These are phyloP conservation scores for Falco naumanni DNA, from an alignment of 2,797 vertebrate species.

Conservation along the genomic window DNA sequence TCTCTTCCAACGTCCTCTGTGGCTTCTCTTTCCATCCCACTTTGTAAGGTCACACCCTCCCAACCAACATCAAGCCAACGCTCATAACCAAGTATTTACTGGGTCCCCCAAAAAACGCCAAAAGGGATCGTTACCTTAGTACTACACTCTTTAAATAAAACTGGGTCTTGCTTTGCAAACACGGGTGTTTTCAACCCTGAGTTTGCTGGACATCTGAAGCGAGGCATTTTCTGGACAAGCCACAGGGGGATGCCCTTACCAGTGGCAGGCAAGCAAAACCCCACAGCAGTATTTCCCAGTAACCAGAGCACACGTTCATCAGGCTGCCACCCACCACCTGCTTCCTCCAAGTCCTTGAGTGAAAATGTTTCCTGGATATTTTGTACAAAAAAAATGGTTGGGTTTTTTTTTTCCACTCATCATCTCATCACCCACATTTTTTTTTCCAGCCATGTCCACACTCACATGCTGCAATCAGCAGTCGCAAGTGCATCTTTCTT, in stretches of 20 bases:
- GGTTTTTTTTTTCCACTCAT: background rate
- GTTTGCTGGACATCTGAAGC: background rate
- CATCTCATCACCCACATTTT: background rate
- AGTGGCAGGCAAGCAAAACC: background rate
- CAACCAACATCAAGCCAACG: background rate
- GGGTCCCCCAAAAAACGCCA: accelerated
- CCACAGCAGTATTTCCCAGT: background rate
- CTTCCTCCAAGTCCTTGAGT: background rate
- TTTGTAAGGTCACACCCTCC: background rate
- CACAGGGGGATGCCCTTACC: background rate
- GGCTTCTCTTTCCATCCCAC: background rate
- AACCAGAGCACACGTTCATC: accelerated
- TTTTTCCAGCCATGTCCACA: background rate
- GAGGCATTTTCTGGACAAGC: background rate
- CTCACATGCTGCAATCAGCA: background rate
- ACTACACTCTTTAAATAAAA: background rate
- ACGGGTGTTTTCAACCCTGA: accelerated
- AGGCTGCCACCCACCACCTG: background rate
- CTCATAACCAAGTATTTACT: background rate
- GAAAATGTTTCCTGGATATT: background rate
- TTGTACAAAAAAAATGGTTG: background rate
- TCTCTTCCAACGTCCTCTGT: background rate
- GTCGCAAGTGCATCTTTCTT: background rate
- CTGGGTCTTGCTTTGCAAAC: background rate
- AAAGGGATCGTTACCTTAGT: background rate